Evolutionary conservation across 2,113 vertebrate species (phyloP).

Genomic region (Oreochromis spilurus): DNA sequence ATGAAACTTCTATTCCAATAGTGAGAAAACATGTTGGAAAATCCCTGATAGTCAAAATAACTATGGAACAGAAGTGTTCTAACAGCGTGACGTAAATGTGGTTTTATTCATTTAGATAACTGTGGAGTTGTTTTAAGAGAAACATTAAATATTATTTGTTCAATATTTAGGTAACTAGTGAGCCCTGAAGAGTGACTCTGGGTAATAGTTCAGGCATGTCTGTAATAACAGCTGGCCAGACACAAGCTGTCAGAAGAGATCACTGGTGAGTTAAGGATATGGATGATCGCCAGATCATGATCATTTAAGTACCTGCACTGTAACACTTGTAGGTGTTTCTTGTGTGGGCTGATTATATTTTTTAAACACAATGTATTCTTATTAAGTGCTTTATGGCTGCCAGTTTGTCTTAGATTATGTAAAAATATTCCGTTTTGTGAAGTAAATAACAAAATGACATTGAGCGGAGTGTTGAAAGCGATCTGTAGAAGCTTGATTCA

Average conservation of each 20-base stretch:
- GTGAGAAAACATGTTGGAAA: not conserved
- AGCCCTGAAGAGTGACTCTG: not conserved
- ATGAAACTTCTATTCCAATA: not conserved
- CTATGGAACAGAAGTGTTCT: not conserved
- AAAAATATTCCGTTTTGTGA: not conserved
- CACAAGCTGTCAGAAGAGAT: not conserved
- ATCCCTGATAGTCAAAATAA: not conserved
- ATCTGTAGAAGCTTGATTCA: no score
- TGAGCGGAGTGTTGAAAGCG: not conserved
- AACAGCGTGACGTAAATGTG: not conserved
- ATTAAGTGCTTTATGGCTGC: not conserved
- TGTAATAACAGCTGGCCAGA: not conserved
- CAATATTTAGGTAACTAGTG: not conserved
- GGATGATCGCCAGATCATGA: not conserved
- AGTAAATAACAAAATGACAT: not conserved
- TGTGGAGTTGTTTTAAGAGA: not conserved
- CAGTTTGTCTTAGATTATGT: not conserved
- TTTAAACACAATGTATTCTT: not conserved
- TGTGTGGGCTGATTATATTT: not conserved
- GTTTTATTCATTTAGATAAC: not conserved
- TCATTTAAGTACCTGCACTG: not conserved
- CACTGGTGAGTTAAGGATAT: not conserved
- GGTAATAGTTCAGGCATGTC: not conserved
- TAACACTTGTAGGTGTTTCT: not conserved
- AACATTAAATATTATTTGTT: not conserved